Evolutionary conservation across 2,113 vertebrate genomes (phyloP), one percentile per base, ranked within the genome.

Genomic region (Microcebus tavaratra): DNA sequence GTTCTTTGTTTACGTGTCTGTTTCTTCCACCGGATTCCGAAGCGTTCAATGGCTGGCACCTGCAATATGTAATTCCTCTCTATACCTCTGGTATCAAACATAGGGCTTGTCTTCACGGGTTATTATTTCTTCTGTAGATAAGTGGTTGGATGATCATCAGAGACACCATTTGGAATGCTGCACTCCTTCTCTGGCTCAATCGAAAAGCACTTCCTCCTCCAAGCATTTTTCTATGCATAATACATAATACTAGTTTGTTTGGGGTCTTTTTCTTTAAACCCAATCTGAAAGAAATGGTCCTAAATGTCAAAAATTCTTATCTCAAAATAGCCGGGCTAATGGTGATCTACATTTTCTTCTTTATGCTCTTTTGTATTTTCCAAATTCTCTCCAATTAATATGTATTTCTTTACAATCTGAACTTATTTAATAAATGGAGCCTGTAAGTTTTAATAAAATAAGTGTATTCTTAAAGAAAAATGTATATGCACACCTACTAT

Each of bases 241-340:
- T 36, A 65, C 17, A 25, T 61, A 42, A 68, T 34, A 65, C 21
- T 42, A 57, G 65, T 36, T 63, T 65, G 59, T 92, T 92, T 55
- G 34, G 65, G 65, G 85, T 68, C 48, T 87, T 95, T 88, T 88
- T n/a, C 53, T 85, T 96, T 81, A 84, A 95, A 55, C 29, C 14
- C 42, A 67, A 4, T 82, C 45, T 34, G 14, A 91, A 93, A n/a
- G 45, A 67, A 90, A 91, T 78, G 25, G 59, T 36, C 27, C 27
- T 80, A 90, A 70, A 68, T 31, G 8, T n/a, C 55, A 63, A 92
- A 89, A 92, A 72, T 25, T 1, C 34, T 79, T 90, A 27, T 83
- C 90, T 92, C 75, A 29, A 42, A 83, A 78, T 20, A 86, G 36
- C 67, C 73, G 57, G 76, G 76, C 68, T 59, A 80, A 75, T 21